Base-by-base conservation (phyloP, 2,888 invertebrate genomes). In the Lucinisca nassula region DNA sequence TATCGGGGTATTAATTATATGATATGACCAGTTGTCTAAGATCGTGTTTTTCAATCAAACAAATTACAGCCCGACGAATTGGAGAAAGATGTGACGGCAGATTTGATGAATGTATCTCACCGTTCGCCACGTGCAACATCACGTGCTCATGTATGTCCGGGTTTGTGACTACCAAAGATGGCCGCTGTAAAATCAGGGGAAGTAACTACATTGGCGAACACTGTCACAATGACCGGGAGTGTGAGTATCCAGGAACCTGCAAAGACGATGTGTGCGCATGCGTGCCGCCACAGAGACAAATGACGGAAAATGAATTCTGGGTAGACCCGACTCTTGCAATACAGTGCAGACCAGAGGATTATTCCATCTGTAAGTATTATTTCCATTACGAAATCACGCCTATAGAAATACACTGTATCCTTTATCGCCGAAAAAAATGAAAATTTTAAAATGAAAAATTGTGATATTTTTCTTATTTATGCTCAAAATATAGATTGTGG, bases 231-330 rank as follows among this genome's bases (percentile, higher is more conserved):
- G 75, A 55, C 21, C 82, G 81, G 4, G 88, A 89, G 24, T 92
- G 92, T 78, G 91, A 90, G 84, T 92, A 91, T 81, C 92, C 92
- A 30, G 88, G 87, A 24, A 84, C 77, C 6, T 92, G 92, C 79
- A 76, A 88, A 0, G 80, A 82, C 49, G 92, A 90, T n/a, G 61
- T 45, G 6, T 92, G 92, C 84, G 84, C 83, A 79, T 92, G 92
- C 82, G 84, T 85, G 45, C 55, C 49, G 10, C 87, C 85, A n/a
- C 90, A 91, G 70, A 82, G 92, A 73, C 51, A 84, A 67, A 38
- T 92, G 21, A 90, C 92, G 4, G 40, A 77, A 0, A 90, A 92
- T 61, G 92, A 92, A 73, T 92, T 91, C 76, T 92, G 92, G 92
- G 82, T 90, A 17, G 90, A 91, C 58, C 92, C 92, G 12, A 84